Conservation (phyloP, 1,140 invertebrate species). For the Cydia pomonella region DNA sequence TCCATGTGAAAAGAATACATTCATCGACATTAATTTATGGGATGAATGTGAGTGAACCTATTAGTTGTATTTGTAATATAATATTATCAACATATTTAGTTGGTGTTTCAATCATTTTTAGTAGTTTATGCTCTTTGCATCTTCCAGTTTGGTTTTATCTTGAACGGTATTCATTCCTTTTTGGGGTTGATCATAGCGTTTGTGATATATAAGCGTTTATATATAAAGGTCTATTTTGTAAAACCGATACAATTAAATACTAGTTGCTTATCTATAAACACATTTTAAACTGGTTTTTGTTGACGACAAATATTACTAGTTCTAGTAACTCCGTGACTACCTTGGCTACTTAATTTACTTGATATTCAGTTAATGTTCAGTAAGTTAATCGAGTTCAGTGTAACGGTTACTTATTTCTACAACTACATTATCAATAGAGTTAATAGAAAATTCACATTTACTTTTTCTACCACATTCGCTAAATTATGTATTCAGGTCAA, state of each 20-base stretch:
- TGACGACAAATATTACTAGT: neutral
- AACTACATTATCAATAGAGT: slow-evolving; percentile 16
- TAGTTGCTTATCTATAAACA: too few relatives aligned
- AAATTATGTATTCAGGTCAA: slow-evolving; percentile 50
- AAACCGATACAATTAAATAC: too few relatives aligned
- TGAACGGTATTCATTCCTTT: too few relatives aligned
- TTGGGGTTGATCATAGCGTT: too few relatives aligned
- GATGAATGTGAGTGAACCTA: neutral
- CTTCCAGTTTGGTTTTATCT: neutral
- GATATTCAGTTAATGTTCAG: neutral
- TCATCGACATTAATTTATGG: neutral
- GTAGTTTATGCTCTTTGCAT: neutral
- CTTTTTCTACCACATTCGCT: slow-evolving; percentile 36
- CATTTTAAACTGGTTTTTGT: neutral
- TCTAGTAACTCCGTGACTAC: neutral
- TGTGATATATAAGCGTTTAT: too few relatives aligned
- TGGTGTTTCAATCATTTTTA: neutral
- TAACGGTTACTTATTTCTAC: slow-evolving; percentile 36
- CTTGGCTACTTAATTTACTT: neutral
- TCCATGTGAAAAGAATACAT: neutral
- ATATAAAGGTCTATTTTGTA: too few relatives aligned
- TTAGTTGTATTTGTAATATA: neutral
- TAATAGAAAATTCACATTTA: slow-evolving; percentile 35
- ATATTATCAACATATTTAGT: neutral
- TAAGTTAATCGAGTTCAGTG: slow-evolving; percentile 11